Evolutionary conservation across 2,888 invertebrate genomes (phyloP).

Genomic region (Chironomus riparius): DNA sequence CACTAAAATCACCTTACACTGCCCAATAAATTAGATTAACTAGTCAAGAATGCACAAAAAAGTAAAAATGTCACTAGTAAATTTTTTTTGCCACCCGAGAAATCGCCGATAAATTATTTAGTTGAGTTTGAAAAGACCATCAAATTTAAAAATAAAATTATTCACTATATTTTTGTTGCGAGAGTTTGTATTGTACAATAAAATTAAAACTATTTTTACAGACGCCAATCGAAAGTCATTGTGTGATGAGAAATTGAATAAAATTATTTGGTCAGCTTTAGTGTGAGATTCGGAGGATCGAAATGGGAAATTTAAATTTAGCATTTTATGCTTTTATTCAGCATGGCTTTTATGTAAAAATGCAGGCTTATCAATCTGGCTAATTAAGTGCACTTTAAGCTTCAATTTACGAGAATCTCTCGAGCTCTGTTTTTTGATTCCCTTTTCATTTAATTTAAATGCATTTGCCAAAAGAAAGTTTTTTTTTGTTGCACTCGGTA

Average conservation of each 20-base stretch:
- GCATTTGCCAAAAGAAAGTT: too few relatives aligned
- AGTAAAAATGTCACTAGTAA: background rate
- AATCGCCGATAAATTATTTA: background rate
- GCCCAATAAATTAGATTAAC: too few relatives aligned
- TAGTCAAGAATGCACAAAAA: too few relatives aligned
- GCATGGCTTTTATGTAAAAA: background rate
- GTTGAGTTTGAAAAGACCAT: conserved; percentile 22
- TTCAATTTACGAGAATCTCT: background rate
- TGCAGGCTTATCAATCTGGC: background rate
- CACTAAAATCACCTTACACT: too few relatives aligned
- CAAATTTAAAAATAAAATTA: conserved; percentile 27
- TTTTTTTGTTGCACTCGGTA: background rate
- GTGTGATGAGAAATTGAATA: background rate
- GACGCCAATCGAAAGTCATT: conserved; percentile 22
- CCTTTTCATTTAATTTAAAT: too few relatives aligned
- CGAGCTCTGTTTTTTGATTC: background rate
- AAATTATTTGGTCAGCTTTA: background rate
- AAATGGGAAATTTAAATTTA: too few relatives aligned
- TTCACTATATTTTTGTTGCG: conserved; percentile 12
- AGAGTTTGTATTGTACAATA: background rate
- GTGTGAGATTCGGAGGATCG: too few relatives aligned
- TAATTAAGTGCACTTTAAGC: background rate
- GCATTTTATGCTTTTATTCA: too few relatives aligned
- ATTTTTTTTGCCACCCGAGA: background rate
- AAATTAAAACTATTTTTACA: conserved; percentile 20